phyloP scores from a whole-genome alignment of 2,113 vertebrate species.

The Spermophilus dauricus region DNA sequence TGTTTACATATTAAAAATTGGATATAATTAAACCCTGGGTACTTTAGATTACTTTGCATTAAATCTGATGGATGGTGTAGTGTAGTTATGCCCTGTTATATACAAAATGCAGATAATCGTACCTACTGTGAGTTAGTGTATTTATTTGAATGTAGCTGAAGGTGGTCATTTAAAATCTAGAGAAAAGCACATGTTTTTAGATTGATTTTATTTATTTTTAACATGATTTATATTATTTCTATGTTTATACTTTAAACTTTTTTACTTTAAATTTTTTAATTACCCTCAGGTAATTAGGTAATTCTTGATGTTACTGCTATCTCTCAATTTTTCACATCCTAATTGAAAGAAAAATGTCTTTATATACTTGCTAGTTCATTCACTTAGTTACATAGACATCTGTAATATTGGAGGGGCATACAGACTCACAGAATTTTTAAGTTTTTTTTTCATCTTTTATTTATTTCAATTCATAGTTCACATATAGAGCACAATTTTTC shows the following conservation, averaged over 20 bases:
- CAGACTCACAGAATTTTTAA: background rate
- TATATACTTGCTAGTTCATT: constrained; percentile 15
- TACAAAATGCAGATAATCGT: background rate
- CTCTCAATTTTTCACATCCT: constrained; percentile 49
- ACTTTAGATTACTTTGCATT: background rate
- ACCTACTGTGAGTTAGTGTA: background rate
- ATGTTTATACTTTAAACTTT: background rate
- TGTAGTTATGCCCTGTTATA: background rate
- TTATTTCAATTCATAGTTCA: background rate
- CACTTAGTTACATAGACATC: background rate
- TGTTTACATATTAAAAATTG: background rate
- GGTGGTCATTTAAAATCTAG: background rate
- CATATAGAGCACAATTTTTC: too few species aligned
- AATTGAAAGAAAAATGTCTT: constrained; percentile 9
- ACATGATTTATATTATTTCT: background rate
- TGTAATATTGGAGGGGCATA: background rate
- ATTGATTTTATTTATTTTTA: constrained; percentile 8
- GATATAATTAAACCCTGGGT: background rate
- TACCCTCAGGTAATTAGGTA: background rate
- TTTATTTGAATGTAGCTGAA: constrained; percentile 4
- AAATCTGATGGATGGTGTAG: background rate
- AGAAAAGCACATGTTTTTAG: background rate
- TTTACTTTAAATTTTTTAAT: constrained; percentile 31
- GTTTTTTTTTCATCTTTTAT: background rate
- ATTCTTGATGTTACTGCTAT: background rate